A percentile compares a stretch with the other conserved stretches of the same genome.
Evolutionary conservation across 2,113 vertebrate genomes (phyloP).

Genomic region (Anguilla rostrata): DNA sequence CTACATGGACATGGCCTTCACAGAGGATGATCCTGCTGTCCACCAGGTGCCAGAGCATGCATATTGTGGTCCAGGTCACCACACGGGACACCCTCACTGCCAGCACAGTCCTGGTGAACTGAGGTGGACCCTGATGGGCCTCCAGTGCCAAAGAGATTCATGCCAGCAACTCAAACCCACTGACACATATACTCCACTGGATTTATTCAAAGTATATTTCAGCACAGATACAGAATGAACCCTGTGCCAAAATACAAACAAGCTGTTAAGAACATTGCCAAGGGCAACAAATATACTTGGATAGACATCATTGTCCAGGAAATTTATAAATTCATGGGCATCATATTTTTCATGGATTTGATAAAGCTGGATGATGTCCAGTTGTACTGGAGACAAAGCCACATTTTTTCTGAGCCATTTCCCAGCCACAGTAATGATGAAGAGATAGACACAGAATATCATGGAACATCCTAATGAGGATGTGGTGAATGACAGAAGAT

Average conservation of each 20-base stretch:
- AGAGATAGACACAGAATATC: not conserved
- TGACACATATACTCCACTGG: not conserved
- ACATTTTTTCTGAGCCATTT: not conserved
- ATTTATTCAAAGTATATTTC: not conserved
- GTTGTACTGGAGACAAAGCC: not conserved
- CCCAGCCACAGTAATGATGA: not conserved
- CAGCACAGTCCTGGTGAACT: no score
- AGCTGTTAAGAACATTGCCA: not conserved
- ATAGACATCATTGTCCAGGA: not conserved
- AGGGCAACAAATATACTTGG: not conserved
- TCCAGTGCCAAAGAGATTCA: no score
- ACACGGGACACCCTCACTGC: no score
- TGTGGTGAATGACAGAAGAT: not conserved
- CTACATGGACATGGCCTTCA: no score
- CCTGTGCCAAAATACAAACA: not conserved
- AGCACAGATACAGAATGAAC: not conserved
- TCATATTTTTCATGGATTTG: not conserved
- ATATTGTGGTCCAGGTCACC: no score
- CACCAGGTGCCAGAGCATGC: no score
- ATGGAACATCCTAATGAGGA: not conserved
- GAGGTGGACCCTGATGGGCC: no score
- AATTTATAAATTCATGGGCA: slow-evolving; percentile 20
- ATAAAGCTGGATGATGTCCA: not conserved
- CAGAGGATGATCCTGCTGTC: no score
- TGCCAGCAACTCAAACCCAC: no score